These are phyloP conservation scores for Buathra laborator DNA, from an alignment of 2,888 invertebrate genomes.

Conservation along the genomic window DNA sequence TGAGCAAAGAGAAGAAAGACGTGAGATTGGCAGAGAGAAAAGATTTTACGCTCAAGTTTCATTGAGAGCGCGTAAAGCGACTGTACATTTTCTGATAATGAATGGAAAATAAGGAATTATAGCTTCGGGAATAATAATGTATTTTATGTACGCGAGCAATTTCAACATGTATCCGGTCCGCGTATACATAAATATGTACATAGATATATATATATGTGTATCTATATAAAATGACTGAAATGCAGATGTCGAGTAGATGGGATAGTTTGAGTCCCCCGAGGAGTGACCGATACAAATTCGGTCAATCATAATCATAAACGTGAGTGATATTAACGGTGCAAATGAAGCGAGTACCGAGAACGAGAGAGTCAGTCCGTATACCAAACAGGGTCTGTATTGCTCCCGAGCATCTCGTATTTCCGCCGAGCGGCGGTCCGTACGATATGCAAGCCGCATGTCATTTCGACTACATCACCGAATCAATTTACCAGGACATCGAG, in stretches of 20 bases:
- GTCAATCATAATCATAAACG: constrained; percentile 64
- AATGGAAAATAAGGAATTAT: constrained; percentile 12
- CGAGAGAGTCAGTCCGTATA: constrained; percentile 28
- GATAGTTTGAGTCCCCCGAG: neutral
- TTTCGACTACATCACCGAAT: constrained; percentile 63
- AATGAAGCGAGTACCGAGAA: constrained; percentile 51
- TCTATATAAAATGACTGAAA: neutral
- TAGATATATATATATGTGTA: neutral
- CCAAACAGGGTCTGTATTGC: constrained; percentile 18
- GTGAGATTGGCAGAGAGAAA: constrained; percentile 6
- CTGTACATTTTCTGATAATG: neutral
- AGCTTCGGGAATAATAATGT: neutral
- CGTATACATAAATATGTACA: neutral
- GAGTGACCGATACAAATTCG: constrained; percentile 62
- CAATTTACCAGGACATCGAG: constrained; percentile 63
- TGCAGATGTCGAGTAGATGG: constrained; percentile 36
- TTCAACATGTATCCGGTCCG: neutral
- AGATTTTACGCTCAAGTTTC: constrained; percentile 14
- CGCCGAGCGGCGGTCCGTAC: neutral
- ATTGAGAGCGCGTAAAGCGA: neutral
- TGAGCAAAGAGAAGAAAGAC: constrained; percentile 7
- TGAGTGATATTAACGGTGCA: constrained; percentile 65
- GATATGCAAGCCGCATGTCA: constrained; percentile 58
- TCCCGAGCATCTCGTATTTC: constrained; percentile 57
- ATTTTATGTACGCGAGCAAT: neutral